Evolutionary conservation across 2,113 vertebrate genomes (phyloP), one percentile per base, ranked within the genome.

Genomic region (Pelvicachromis taeniatus): DNA sequence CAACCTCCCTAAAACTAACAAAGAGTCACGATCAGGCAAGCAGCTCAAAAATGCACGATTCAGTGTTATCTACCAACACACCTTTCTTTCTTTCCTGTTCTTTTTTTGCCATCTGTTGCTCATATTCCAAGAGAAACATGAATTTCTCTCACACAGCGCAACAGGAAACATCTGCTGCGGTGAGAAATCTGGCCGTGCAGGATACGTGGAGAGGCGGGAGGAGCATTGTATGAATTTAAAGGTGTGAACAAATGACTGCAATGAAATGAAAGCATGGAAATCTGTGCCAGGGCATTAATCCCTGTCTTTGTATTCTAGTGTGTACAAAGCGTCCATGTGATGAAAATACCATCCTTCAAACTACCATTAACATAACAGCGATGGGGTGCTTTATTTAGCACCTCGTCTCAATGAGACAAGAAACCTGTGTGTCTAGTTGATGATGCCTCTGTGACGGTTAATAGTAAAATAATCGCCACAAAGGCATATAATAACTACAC

Each of bases 161-260:
- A 87, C 92, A 93, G 93, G 93, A 94, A 94, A 94, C 93, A 93
- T 94, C 93, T 94, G 93, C 88, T 59, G 53, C 2, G 1, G 75
- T 29, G 88, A 53, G 85, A 92, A 91, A 91, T 77, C 82, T 75
- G 84, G 48, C 54, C 11, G 1, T 42, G 16, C 90, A 87, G 90
- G 89, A 94, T 79, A 21, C 58, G 38, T 9, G 48, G 56, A n/a
- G 53, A 88, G 70, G 78, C 45, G 56, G 33, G 52, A 77, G 58
- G 80, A 81, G 78, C 2, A 68, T 23, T 82, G 81, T 21, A 35
- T 6, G 75, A 58, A 50, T 88, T 45, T 14, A 55, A 85, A 91
- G 82, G 88, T 91, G 91, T 83, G 88, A 93, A 91, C 65, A 85
- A 91, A 88, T 54, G 10, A 29, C 21, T 42, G 19, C 3, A 42